These are phyloP conservation scores for Phyllostomus discolor DNA, from an alignment of 2,113 vertebrate genomes.

Conservation along the genomic window DNA sequence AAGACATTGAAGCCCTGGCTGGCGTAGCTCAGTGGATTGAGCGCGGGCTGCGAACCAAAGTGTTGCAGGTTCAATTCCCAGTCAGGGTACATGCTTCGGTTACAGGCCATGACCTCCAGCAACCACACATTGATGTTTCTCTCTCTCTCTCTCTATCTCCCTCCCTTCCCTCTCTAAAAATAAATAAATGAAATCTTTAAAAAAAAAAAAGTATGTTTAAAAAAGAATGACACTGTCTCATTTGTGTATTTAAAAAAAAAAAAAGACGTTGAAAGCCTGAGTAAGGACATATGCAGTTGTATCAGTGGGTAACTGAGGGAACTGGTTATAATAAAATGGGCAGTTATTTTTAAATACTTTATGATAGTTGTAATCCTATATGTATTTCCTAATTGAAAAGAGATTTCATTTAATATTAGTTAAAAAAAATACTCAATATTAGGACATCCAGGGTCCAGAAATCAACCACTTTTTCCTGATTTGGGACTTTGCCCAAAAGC, in stretches of 20 bases:
- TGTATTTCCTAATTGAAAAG: background rate
- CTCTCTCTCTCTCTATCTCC: too few relatives aligned
- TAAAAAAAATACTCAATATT: background rate
- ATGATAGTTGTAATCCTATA: background rate
- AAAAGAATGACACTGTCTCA: too few relatives aligned
- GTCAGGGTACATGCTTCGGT: too few relatives aligned
- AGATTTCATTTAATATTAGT: background rate
- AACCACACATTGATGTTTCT: too few relatives aligned
- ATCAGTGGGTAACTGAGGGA: background rate
- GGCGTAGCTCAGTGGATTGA: too few relatives aligned
- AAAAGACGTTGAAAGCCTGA: background rate
- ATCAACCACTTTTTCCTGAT: background rate
- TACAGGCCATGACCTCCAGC: too few relatives aligned
- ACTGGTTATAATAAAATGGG: background rate
- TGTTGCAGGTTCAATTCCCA: too few relatives aligned
- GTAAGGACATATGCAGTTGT: background rate
- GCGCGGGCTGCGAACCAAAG: too few relatives aligned
- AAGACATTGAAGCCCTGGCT: background rate
- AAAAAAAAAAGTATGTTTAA: too few relatives aligned
- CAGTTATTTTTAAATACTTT: background rate
- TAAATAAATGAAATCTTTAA: too few relatives aligned
- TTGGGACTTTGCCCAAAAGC: background rate
- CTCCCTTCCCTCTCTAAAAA: too few relatives aligned
- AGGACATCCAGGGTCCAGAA: background rate
- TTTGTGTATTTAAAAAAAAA: too few relatives aligned